phyloP scores from a whole-genome alignment of 2,797 vertebrate species.

The Pseudochirops cupreus region DNA sequence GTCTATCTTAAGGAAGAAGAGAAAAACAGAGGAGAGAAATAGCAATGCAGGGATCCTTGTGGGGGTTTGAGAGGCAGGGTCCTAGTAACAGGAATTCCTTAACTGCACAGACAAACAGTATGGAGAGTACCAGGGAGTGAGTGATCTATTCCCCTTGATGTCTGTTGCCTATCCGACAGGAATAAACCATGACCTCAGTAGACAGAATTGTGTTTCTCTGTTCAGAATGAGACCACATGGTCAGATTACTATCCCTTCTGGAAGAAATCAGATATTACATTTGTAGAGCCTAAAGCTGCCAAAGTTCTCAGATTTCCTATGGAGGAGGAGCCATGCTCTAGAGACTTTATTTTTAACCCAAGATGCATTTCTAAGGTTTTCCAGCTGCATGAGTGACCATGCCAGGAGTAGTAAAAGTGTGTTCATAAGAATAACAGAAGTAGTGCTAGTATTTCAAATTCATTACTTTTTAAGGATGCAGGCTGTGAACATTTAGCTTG shows the following conservation, averaged over 20 bases:
- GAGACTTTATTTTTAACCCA: constrained; percentile 71
- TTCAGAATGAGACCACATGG: not conserved
- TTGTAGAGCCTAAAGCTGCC: constrained; percentile 51
- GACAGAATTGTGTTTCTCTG: not conserved
- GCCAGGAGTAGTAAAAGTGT: constrained; percentile 11
- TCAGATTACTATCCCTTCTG: constrained; percentile 42
- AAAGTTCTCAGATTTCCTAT: constrained; percentile 65
- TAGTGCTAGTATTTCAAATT: not conserved
- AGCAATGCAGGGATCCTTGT: constrained; percentile 16
- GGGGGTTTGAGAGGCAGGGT: not conserved
- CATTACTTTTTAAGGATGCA: not conserved
- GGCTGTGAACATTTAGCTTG: not conserved
- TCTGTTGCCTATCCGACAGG: not conserved
- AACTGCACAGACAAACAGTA: not conserved
- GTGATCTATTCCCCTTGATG: not conserved
- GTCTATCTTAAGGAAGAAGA: not conserved
- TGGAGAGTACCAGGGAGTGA: not conserved
- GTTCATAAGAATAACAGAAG: not conserved
- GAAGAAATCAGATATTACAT: constrained; percentile 67
- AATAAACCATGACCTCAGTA: not conserved
- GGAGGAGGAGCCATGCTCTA: constrained; percentile 41
- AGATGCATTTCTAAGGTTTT: constrained; percentile 58
- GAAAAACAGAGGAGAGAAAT: not conserved
- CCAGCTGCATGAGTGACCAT: constrained; percentile 48
- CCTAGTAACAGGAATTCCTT: not conserved